A percentile compares a stretch with the other conserved stretches of the same genome.
phyloP scores from a whole-genome alignment of 2,113 vertebrate species.

The Ariopsis seemanni region DNA sequence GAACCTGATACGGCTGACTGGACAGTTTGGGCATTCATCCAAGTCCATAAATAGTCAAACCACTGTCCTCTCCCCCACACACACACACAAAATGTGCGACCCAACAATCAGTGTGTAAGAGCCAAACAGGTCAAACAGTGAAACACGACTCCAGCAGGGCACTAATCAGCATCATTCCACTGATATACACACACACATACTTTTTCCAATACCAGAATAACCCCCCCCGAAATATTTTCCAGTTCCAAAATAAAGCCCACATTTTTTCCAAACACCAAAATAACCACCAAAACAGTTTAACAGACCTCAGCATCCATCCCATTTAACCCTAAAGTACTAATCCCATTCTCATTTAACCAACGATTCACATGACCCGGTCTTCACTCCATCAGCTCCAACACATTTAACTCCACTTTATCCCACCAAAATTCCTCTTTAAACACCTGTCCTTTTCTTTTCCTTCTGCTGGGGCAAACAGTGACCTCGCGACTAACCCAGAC shows the following conservation, averaged over 20 bases:
- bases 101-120: constrained; percentile 30
- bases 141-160: constrained; percentile 27
- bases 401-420: background rate
- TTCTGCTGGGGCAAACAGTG: background rate
- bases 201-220: constrained; percentile 12
- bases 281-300: background rate
- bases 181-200: background rate
- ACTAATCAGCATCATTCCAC: background rate
- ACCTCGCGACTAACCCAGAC: background rate
- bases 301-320: background rate
- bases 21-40: constrained; percentile 16
- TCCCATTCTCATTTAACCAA: background rate
- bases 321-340: background rate
- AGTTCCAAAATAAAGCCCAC: background rate
- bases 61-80: background rate
- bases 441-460: background rate
- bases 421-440: background rate
- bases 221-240: background rate
- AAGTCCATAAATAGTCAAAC: constrained; percentile 19
- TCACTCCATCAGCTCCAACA: background rate
- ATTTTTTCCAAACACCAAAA: constrained; percentile 15
- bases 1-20: constrained; percentile 28
- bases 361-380: background rate
- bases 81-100: background rate
- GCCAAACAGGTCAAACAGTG: constrained; percentile 50